A percentile compares a stretch with the other conserved stretches of the same genome.
Conservation (phyloP, 2,888 invertebrate species). For the Gerosis bhagava region DNA sequence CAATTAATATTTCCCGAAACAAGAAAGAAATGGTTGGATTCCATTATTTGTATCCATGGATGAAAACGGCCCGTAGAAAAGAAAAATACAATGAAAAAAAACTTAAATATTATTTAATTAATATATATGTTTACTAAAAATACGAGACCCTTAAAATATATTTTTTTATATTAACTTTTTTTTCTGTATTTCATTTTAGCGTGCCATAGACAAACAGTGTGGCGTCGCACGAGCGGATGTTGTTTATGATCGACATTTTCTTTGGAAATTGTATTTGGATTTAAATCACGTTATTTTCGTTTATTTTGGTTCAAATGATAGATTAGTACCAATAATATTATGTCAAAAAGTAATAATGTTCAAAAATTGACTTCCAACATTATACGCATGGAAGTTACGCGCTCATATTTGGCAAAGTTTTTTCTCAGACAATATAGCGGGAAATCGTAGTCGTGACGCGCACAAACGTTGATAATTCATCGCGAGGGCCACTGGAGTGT, state of each 20-base stretch:
- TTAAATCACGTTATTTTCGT: constrained; percentile 45
- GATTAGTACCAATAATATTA: neutral
- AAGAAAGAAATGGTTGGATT: neutral
- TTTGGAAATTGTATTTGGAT: constrained; percentile 56
- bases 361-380: neutral
- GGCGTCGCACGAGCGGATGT: constrained; percentile 68
- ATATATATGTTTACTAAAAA: too few species aligned
- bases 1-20: too few species aligned
- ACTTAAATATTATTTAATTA: too few species aligned
- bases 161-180: too few species aligned
- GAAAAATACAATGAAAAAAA: too few species aligned
- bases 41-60: constrained; percentile 2
- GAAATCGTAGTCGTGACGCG: constrained; percentile 77
- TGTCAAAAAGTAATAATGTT: neutral
- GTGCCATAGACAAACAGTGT: constrained; percentile 53
- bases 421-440: constrained; percentile 69
- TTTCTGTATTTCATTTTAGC: neutral
- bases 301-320: constrained; percentile 6
- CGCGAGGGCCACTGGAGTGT: constrained; percentile 55
- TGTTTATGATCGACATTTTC: constrained; percentile 77
- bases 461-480: constrained; percentile 61
- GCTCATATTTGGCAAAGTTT: constrained; percentile 32
- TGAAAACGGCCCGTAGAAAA: too few species aligned
- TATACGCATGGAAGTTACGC: neutral
- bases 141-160: too few species aligned